Evolutionary conservation across 1,140 invertebrate genomes (phyloP), one percentile per base, ranked within the genome.

Genomic region (Drosophila pachea): DNA sequence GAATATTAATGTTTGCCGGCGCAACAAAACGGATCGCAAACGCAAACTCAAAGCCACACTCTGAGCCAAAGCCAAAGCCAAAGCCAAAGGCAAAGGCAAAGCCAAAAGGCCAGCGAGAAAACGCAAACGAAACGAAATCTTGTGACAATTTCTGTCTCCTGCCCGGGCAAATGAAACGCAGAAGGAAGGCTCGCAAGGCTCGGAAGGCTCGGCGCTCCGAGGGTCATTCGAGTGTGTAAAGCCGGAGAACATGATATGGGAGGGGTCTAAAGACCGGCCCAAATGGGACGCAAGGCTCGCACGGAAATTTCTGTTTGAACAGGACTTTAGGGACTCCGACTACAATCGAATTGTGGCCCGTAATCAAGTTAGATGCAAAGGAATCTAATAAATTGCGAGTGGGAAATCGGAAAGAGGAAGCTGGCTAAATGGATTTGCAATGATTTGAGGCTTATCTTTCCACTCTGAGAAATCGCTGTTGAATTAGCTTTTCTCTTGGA

Each of bases 1-100:
- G 81, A 86, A 86, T 86, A 86, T 86, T 86, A 86, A 86, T 86
- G 82, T 73, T 68, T 73, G 54, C 65, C 65, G 73, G 63, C 69
- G 50, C 58, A 49, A 55, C 42, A 56, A 52, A 62, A 67, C 67
- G 60, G 38, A 22, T 22, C 22, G 22, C 22, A 22, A 22, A 22
- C 40, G 67, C 61, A 72, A 54, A 42, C 65, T 35, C 60, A 32
- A 67, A 35, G 59, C 45, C 9, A 49, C 50, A 55, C 12, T 36
- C 22, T 3, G 22, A 22, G 22, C 22, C n/a, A 22, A 22, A 12
- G 7, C 43, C 14, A 22, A 22, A 22, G 22, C 22, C 22, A 22
- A 67, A 35, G 59, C 45, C 9, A 40, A 50, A 55, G 9, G 14
- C 31, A 33, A 22, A 32, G 6, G 36, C 4, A 16, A 0, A 45